Base-by-base conservation (phyloP, 2,888 invertebrate genomes). In the Cepaea hortensis region DNA sequence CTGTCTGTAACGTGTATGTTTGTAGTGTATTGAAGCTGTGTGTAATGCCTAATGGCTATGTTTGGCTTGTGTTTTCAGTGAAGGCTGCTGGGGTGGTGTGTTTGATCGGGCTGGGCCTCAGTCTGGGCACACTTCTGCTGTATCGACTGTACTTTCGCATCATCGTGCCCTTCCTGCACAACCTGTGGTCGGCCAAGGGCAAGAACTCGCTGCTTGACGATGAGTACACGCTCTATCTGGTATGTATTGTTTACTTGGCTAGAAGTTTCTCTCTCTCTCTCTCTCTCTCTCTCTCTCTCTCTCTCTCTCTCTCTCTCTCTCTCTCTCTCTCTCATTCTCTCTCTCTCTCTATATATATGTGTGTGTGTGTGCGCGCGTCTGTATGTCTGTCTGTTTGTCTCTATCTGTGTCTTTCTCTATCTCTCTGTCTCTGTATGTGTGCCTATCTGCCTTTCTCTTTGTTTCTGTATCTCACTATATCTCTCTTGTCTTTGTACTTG, bases 81-180 rank as follows among this genome's bases (percentile, higher is more conserved):
- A 94, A 94, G 89, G 94, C 94, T 13, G 94, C 95, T 7, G 94
- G 95, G 61, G 91, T 95, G 7, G 91, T 95, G 15, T 93, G 95
- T 88, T 92, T 95, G 85, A 92, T 95, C 48, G 95, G 95, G 9
- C 92, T 95, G 86, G 93, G 93, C 46, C 90, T 93, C 80, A 93
- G 93, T 35, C 90, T 94, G 20, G 95, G 95, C 50, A 94, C 94
- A 50, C 92, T 94, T 75, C 92, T 95, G 73, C 93, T 95, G 86
- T 95, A 95, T 91, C 94, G 93, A 87, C 91, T 95, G 50, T 94
- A 94, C 91, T 91, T 90, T 23, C 88, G 88, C 50, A 89, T 88
- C 80, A 75, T 88, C 88, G 88, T 88, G 81, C 89, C 89, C 55
- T 87, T 89, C 81, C 80, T 89, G 6, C 81, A 76, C 80, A 79